These are phyloP conservation scores for Marmota monax DNA, from an alignment of 2,113 vertebrate genomes.

Conservation along the genomic window DNA sequence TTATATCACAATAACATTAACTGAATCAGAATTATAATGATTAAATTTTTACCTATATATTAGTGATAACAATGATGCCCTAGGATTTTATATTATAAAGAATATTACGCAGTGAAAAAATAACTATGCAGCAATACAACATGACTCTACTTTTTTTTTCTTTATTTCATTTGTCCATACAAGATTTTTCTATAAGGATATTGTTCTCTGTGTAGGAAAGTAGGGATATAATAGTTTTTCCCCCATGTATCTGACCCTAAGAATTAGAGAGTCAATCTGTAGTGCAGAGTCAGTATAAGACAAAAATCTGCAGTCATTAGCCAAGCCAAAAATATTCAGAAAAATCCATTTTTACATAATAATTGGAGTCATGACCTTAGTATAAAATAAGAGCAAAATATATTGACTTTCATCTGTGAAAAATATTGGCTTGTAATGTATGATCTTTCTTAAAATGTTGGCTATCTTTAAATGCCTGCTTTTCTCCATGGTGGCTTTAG, in stretches of 20 bases:
- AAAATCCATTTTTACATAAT: slow-evolving; percentile 53
- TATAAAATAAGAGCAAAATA: slow-evolving; percentile 46
- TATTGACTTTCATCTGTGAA: slow-evolving; percentile 26
- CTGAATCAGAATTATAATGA: neutral
- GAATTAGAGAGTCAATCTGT: slow-evolving; percentile 41
- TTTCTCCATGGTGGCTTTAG: neutral
- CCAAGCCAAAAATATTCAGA: slow-evolving; percentile 55
- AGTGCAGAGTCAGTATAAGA: neutral
- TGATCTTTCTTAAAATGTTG: neutral
- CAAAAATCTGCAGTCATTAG: neutral
- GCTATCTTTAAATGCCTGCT: slow-evolving; percentile 12
- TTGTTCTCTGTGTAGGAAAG: slow-evolving; percentile 4
- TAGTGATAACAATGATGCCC: neutral
- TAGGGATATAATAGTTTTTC: neutral
- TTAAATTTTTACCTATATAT: neutral
- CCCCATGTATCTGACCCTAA: neutral
- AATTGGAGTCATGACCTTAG: slow-evolving; percentile 68
- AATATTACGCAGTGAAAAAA: neutral
- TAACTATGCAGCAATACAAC: neutral
- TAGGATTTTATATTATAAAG: neutral
- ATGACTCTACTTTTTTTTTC: neutral
- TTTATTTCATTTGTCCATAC: neutral
- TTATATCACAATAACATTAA: neutral
- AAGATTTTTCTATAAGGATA: slow-evolving; percentile 38
- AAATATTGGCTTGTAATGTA: slow-evolving; percentile 41